These are phyloP conservation scores for Microcebus ravelobensis DNA, from an alignment of 2,113 vertebrate genomes.

Conservation along the genomic window DNA sequence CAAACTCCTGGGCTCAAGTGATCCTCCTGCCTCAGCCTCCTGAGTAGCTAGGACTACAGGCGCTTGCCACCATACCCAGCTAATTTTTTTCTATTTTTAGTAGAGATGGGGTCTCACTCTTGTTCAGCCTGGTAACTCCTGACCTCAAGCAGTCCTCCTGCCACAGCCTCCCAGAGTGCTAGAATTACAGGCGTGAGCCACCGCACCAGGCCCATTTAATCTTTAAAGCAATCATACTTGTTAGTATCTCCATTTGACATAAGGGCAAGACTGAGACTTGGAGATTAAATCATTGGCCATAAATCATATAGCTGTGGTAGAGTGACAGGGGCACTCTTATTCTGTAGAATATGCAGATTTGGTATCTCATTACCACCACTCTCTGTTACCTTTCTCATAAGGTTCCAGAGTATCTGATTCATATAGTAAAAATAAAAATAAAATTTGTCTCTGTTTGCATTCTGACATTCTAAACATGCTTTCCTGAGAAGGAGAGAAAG, in stretches of 20 bases:
- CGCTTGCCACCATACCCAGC: too few species aligned
- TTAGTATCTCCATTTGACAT: neutral
- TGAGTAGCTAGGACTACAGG: too few species aligned
- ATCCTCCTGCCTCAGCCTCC: too few species aligned
- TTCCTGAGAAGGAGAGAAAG: neutral
- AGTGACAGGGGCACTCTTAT: fast-evolving
- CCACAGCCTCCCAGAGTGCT: too few species aligned
- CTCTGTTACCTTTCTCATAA: neutral
- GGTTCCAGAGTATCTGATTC: neutral
- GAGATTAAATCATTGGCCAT: neutral
- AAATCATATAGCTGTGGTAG: neutral
- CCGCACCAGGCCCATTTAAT: neutral
- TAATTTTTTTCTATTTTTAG: too few species aligned
- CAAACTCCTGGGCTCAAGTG: too few species aligned
- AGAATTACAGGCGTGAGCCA: too few species aligned
- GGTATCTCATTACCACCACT: neutral
- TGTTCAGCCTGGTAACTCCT: too few species aligned
- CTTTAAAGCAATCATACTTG: neutral
- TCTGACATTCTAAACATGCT: neutral
- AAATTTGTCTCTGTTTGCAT: neutral
- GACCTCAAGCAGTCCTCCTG: too few species aligned
- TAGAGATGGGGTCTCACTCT: too few species aligned
- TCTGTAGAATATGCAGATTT: neutral
- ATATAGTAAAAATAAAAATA: neutral
- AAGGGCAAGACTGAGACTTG: neutral